phyloP scores from a whole-genome alignment of 2,797 vertebrate genomes.

The Streptopelia turtur region DNA sequence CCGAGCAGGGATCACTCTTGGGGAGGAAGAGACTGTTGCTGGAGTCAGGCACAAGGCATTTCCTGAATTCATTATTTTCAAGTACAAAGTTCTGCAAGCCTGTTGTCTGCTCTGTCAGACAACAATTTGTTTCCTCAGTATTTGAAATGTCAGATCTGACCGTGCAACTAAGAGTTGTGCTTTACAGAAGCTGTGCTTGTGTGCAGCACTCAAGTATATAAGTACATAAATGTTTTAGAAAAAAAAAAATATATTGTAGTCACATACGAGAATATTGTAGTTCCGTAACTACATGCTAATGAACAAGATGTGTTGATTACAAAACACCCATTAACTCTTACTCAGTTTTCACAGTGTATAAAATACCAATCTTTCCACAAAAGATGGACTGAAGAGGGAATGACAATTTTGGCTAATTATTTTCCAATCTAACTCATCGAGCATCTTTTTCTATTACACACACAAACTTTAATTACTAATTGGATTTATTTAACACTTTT shows the following conservation, averaged over 20 bases:
- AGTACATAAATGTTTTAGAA: background rate
- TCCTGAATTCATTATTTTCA: conserved; percentile 61
- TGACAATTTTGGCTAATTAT: background rate
- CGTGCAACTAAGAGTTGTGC: background rate
- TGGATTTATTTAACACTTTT: conserved; percentile 8
- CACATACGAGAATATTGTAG: background rate
- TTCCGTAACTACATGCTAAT: conserved; percentile 1
- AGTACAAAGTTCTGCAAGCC: conserved; percentile 39
- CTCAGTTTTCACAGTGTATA: background rate
- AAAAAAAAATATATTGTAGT: background rate
- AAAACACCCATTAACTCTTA: conserved; percentile 16
- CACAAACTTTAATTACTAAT: background rate
- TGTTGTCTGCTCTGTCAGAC: conserved; percentile 14
- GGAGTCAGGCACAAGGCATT: conserved; percentile 52
- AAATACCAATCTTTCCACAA: conserved; percentile 6
- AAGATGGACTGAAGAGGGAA: background rate
- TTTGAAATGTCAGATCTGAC: conserved; percentile 11
- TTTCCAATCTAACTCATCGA: background rate
- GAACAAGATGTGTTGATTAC: background rate
- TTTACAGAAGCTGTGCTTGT: background rate
- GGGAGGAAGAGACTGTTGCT: conserved; percentile 32
- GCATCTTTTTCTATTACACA: background rate
- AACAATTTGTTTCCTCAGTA: background rate
- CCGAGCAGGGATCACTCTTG: background rate
- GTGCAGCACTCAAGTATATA: background rate